Evolutionary conservation across 1,140 invertebrate genomes (phyloP).

Genomic region (Venustaconcha ellipsiformis): DNA sequence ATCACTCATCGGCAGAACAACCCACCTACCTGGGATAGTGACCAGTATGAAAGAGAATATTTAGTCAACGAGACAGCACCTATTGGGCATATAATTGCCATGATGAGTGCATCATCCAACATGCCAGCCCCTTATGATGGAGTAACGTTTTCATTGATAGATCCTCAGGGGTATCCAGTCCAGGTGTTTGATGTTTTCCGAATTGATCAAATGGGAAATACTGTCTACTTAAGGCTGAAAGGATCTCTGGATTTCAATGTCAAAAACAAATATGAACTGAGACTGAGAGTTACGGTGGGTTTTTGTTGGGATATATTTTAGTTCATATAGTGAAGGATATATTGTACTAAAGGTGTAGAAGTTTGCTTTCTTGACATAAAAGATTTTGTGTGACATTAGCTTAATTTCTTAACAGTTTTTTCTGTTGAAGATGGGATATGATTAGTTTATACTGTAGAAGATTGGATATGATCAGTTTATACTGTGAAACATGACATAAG

Average conservation of each 20-base stretch:
- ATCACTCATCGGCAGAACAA: constrained; percentile 41
- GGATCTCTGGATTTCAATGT: constrained; percentile 46
- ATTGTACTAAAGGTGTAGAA: neutral
- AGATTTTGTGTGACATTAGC: neutral
- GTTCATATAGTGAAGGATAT: neutral
- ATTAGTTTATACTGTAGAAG: too few relatives aligned
- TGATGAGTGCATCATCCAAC: constrained; percentile 46
- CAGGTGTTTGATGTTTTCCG: constrained; percentile 41
- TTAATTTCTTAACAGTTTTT: too few relatives aligned
- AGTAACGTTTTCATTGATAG: constrained; percentile 45
- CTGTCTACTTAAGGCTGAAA: constrained; percentile 38
- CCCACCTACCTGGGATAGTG: constrained; percentile 49
- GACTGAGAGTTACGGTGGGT: constrained; percentile 49
- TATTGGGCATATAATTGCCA: constrained; percentile 40
- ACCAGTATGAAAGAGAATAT: constrained; percentile 44
- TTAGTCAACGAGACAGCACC: constrained; percentile 46
- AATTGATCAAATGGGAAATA: constrained; percentile 37
- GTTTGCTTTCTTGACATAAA: neutral
- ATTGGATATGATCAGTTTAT: too few relatives aligned
- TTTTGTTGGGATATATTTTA: neutral
- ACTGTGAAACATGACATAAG: too few relatives aligned
- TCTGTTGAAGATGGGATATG: too few relatives aligned
- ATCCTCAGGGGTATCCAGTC: constrained; percentile 39
- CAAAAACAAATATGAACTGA: constrained; percentile 44
- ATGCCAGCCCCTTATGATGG: constrained; percentile 44